These are phyloP conservation scores for Pomatorhinus ruficollis DNA, from an alignment of 2,113 vertebrate species.

Conservation along the genomic window DNA sequence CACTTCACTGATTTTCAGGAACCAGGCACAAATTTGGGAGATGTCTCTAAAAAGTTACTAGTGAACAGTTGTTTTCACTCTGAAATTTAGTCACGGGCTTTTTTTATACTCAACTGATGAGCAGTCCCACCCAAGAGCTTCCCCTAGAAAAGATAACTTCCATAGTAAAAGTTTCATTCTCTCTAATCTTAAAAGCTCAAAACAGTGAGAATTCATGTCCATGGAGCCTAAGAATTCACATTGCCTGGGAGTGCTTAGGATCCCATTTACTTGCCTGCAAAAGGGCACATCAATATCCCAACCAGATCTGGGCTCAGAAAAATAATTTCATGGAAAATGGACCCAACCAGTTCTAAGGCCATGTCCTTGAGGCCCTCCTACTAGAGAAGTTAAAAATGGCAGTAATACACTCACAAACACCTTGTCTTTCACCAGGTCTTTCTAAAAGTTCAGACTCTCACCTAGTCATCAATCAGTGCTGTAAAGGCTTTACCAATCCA, in stretches of 20 bases:
- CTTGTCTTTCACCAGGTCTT: not conserved
- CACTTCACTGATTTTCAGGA: not conserved
- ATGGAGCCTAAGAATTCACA: accelerated
- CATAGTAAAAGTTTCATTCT: not conserved
- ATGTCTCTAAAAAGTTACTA: not conserved
- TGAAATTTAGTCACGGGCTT: accelerated
- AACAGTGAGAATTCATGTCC: not conserved
- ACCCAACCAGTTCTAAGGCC: not conserved
- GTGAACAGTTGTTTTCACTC: not conserved
- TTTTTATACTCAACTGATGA: not conserved
- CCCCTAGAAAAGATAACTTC: not conserved
- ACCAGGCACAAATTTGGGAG: not conserved
- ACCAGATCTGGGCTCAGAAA: not conserved
- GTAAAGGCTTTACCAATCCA: not conserved
- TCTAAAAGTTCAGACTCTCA: not conserved
- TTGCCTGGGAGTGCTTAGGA: not conserved
- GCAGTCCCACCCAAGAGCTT: not conserved
- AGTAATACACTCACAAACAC: not conserved
- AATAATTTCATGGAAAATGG: not conserved
- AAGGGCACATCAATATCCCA: not conserved
- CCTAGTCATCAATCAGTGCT: not conserved
- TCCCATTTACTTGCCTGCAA: not conserved
- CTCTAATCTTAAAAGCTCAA: not conserved
- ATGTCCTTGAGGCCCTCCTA: not conserved
- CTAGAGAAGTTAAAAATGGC: not conserved